These are phyloP conservation scores for Cydia amplana DNA, from an alignment of 1,140 invertebrate species.

Conservation along the genomic window DNA sequence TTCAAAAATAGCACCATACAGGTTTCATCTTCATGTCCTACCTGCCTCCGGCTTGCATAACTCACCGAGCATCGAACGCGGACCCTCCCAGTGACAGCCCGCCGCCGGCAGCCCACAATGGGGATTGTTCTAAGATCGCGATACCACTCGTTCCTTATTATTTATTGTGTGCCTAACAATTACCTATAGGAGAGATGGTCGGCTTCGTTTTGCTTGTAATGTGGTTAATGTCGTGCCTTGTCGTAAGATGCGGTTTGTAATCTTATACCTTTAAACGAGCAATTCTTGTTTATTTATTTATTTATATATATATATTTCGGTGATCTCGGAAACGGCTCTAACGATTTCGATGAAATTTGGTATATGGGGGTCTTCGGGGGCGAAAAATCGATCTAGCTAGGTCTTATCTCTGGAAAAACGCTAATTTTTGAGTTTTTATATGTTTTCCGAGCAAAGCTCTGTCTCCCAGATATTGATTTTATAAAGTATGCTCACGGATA, in stretches of 20 bases:
- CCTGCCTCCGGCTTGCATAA: constrained; percentile 24
- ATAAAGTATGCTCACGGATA: no score
- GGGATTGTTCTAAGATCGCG: constrained; percentile 53
- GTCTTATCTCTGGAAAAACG: no score
- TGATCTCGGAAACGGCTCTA: no score
- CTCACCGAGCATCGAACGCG: constrained; percentile 37
- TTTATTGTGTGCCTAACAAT: constrained; percentile 44
- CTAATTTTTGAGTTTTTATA: no score
- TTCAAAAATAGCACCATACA: background rate
- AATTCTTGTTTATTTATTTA: no score
- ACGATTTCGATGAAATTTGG: no score
- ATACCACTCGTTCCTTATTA: constrained; percentile 46
- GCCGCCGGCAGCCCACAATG: constrained; percentile 65
- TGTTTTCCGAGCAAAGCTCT: no score
- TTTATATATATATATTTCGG: no score
- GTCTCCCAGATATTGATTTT: no score
- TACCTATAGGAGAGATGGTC: constrained; percentile 16
- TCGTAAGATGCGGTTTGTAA: constrained; percentile 3
- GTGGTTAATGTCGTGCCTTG: constrained; percentile 3
- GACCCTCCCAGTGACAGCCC: constrained; percentile 55
- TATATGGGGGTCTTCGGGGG: no score
- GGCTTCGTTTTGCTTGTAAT: constrained; percentile 6
- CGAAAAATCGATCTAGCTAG: no score
- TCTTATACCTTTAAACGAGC: no score
- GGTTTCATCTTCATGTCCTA: background rate